A percentile compares a stretch with the other conserved stretches of the same genome.
These are phyloP conservation scores for Neocloeon triangulifer DNA, from an alignment of 1,140 invertebrate genomes.

Conservation along the genomic window DNA sequence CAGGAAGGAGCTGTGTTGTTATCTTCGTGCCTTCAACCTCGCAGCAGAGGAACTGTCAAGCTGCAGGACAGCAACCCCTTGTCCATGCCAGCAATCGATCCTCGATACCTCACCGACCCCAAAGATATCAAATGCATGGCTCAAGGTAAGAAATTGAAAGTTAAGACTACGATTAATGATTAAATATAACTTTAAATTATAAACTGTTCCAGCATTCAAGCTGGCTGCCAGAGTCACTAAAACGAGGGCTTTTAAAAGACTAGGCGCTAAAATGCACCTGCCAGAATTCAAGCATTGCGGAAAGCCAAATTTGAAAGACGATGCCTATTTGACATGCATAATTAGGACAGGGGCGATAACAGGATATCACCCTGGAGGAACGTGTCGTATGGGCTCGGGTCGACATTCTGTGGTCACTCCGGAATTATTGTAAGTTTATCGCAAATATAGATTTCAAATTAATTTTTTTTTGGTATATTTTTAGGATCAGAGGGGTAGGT, in stretches of 20 bases:
- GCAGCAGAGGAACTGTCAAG: slow-evolving; percentile 34
- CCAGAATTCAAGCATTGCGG: slow-evolving; percentile 32
- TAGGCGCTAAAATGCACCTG: slow-evolving; percentile 35
- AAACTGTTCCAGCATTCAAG: slow-evolving; percentile 26
- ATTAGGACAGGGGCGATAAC: slow-evolving; percentile 34
- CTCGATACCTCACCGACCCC: slow-evolving; percentile 37
- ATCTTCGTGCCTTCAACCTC: slow-evolving; percentile 36
- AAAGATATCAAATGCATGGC: slow-evolving; percentile 36
- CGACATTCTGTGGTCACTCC: slow-evolving; percentile 27
- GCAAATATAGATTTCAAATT: background rate
- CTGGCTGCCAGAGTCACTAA: slow-evolving; percentile 26
- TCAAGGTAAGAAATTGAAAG: slow-evolving; percentile 18
- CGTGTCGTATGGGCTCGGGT: slow-evolving; percentile 30
- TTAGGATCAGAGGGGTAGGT: slow-evolving; percentile 32
- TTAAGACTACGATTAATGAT: background rate
- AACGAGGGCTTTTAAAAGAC: slow-evolving; percentile 27
- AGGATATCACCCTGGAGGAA: slow-evolving; percentile 42
- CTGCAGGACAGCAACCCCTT: slow-evolving; percentile 27
- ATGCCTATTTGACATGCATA: slow-evolving; percentile 38
- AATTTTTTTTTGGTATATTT: slow-evolving; percentile 7
- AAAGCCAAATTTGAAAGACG: slow-evolving; percentile 19
- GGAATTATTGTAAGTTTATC: slow-evolving; percentile 22
- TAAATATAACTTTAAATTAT: background rate
- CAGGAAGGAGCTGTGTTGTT: slow-evolving; percentile 45
- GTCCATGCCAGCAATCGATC: slow-evolving; percentile 45